Evolutionary conservation across 2,888 invertebrate genomes (phyloP), one percentile per base, ranked within the genome.

Genomic region (Pediacus dermestoides): DNA sequence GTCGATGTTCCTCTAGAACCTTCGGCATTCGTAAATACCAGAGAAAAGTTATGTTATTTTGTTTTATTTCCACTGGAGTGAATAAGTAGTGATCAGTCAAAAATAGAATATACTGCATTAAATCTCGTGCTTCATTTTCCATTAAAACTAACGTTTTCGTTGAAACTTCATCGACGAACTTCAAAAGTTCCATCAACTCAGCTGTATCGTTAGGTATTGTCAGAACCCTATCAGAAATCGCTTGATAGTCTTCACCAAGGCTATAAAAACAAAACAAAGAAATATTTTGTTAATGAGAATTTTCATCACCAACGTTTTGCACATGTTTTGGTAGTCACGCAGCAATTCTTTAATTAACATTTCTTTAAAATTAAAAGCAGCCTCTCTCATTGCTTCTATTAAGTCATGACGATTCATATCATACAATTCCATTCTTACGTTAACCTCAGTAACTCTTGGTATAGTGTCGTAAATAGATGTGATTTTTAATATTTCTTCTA

Each of bases 11-110:
- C 43, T 89, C 85, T 48, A 95, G 80, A 2, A 93, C 78, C 26
- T 81, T 78, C 0, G 85, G 77, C 76, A 95, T 81, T 31, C 85
- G 78, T 14, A 85, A 74, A 60, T 89, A 88, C 92, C 91, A 93
- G 61, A 88, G 84, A 59, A 89, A 91, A 0, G 89, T 83, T 52
- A 84, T 84, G 50, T 87, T 88, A 63, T 93, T 94, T 22, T 88
- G 84, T 58, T 92, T 88, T 60, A 94, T 82, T 70, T 95, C 91
- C 2, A 88, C 73, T 0, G 90, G 85, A 0, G 88, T 82, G 53
- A 90, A 83, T 3, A 75, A 72, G 0, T 83, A 81, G 58, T 88
- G 86, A 66, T 94, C 91, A 3, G 88, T 82, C 4, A 95, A 71
- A 70, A 92, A 93, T 30, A 85, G 68, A 32, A 94, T 85, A 57